These are phyloP conservation scores for Motacilla tschutschensis DNA, from an alignment of 2,113 vertebrate genomes.

Conservation along the genomic window DNA sequence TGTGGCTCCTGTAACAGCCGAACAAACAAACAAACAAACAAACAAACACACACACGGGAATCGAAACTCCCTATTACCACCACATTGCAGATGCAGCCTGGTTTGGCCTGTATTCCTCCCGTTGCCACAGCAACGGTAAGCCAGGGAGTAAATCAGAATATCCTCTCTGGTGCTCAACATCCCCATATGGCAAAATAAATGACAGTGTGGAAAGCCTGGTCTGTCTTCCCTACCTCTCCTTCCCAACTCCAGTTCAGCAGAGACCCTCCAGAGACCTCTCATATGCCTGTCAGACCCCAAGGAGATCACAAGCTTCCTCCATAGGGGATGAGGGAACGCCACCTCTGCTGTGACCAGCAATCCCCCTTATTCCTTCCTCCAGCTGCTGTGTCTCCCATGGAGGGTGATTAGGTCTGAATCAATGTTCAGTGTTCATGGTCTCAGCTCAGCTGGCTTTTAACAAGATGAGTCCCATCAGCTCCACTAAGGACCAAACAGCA, in stretches of 20 bases:
- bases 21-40: conserved; percentile 66
- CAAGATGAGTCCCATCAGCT: conserved; percentile 6
- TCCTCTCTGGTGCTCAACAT: conserved; percentile 9
- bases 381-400: neutral
- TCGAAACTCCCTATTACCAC: conserved; percentile 65
- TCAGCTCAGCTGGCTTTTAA: conserved; percentile 26
- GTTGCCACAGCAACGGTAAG: conserved; percentile 67
- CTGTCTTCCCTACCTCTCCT: neutral
- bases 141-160: conserved; percentile 59
- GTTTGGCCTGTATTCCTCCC: conserved; percentile 67
- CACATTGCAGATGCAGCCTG: conserved; percentile 67
- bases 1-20: conserved; percentile 39
- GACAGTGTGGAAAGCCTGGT: conserved; percentile 8
- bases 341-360: neutral
- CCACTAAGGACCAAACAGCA: conserved; percentile 12
- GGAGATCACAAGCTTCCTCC: neutral
- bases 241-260: neutral
- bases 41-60: conserved; percentile 49
- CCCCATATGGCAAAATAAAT: conserved; percentile 33
- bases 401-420: neutral
- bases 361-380: neutral
- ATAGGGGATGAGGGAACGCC: neutral
- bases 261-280: neutral
- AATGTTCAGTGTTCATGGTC: neutral
- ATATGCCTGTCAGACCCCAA: neutral